These are phyloP conservation scores for Pogonomyrmex barbatus DNA, from an alignment of 1,140 invertebrate species.

Conservation along the genomic window DNA sequence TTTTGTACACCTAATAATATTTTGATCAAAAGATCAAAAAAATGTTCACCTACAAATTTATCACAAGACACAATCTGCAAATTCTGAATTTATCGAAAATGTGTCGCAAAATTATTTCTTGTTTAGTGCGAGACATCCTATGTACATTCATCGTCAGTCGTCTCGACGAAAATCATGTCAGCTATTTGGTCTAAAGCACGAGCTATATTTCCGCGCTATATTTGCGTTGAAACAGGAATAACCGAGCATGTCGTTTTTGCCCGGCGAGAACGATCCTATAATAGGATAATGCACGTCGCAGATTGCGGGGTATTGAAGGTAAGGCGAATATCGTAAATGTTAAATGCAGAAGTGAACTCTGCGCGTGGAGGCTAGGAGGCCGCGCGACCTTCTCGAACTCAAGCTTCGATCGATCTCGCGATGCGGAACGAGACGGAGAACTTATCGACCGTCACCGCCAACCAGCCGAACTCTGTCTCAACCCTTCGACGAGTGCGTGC, in stretches of 20 bases:
- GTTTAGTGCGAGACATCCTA: neutral
- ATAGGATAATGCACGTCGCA: constrained; percentile 29
- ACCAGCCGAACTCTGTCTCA: constrained; percentile 73
- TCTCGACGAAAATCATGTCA: constrained; percentile 31
- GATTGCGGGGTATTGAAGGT: constrained; percentile 55
- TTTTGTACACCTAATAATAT: no score
- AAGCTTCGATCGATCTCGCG: constrained; percentile 71
- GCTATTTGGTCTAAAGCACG: constrained; percentile 34
- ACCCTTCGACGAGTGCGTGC: constrained; percentile 82
- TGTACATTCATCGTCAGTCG: neutral
- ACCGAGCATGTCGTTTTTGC: constrained; percentile 38
- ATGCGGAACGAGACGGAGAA: constrained; percentile 71
- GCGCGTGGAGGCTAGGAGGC: constrained; percentile 20
- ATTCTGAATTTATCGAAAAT: neutral
- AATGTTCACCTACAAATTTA: neutral
- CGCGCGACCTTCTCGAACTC: constrained; percentile 72
- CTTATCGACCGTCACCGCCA: constrained; percentile 75
- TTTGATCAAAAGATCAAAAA: no score
- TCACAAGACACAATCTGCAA: neutral
- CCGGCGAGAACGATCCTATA: constrained; percentile 54
- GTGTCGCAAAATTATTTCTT: constrained; percentile 3
- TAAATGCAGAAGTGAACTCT: constrained; percentile 62
- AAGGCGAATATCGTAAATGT: constrained; percentile 66
- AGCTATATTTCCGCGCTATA: constrained; percentile 43
- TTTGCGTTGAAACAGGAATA: constrained; percentile 53